These are phyloP conservation scores for Trichonephila inaurata DNA, from an alignment of 1,140 invertebrate species.

Conservation along the genomic window DNA sequence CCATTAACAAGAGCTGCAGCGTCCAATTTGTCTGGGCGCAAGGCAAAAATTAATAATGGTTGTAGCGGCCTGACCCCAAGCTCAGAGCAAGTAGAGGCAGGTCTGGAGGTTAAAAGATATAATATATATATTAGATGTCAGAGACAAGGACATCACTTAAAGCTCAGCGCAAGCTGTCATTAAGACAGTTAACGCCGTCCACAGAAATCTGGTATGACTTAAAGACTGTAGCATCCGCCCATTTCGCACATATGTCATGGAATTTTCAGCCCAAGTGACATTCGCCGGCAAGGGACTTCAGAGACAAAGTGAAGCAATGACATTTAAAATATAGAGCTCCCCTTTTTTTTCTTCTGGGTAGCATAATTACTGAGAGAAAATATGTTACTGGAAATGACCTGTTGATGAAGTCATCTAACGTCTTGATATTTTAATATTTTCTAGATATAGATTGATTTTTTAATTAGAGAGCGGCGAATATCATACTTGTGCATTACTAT, in stretches of 20 bases:
- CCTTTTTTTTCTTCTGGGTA: background rate
- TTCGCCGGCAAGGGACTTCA: background rate
- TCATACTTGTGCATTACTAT: too few relatives aligned
- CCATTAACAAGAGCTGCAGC: constrained; percentile 13
- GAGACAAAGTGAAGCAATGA: constrained; percentile 6
- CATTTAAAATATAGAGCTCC: background rate
- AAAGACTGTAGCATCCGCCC: constrained; percentile 29
- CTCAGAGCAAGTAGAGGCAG: constrained; percentile 21
- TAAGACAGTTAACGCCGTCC: constrained; percentile 37
- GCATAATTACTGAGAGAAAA: background rate
- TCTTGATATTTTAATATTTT: too few relatives aligned
- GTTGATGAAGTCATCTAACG: background rate
- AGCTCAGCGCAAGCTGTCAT: constrained; percentile 52
- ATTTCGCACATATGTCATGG: constrained; percentile 52
- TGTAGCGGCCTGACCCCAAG: constrained; percentile 34
- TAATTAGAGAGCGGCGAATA: too few relatives aligned
- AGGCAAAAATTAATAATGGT: constrained; percentile 71
- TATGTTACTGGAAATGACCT: background rate
- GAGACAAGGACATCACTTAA: constrained; percentile 62
- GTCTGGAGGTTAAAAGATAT: constrained; percentile 58
- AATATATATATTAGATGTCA: constrained; percentile 70
- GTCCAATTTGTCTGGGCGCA: constrained; percentile 52
- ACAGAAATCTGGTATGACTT: constrained; percentile 44
- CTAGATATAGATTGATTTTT: too few relatives aligned
- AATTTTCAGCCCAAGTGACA: constrained; percentile 39